Evolutionary conservation across 2,888 invertebrate species (phyloP), one percentile per base, ranked within the genome.

Genomic region (Masnerella sp.): DNA sequence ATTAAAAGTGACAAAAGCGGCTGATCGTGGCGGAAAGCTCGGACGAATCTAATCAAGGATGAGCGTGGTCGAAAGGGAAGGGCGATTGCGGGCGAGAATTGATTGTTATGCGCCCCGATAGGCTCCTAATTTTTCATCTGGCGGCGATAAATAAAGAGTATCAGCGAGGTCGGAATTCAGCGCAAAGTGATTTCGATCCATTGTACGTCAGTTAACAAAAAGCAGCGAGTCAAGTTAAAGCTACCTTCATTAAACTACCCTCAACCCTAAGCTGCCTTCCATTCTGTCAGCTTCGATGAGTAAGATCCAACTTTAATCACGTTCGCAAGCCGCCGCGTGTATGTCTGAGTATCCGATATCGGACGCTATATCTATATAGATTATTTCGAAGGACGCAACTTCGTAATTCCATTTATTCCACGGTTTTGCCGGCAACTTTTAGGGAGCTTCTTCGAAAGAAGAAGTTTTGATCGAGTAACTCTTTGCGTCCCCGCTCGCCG

Each of bases 321-420:
- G 54, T 73, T 67, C 62, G 47, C 42, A 42, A 54, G 3, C 42
- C 18, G 17, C 43, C 49, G 28, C 34, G 20, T 43, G 52, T 59
- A 42, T n/a, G 47, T 47, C 42, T 61, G 40, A 38, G 40, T 61
- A 45, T 30, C 36, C 38, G 22, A 43, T 68, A 42, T 59, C 36
- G 36, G 12, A 12, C 8, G 14, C 25, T 36, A 36, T 36, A 36
- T 32, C 14, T 49, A 32, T 52, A 38, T 28, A 38, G 32, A 18
- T 32, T 49, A 18, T 49, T 17, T 49, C 25, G 30, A 47, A 47
- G 34, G 34, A 54, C 65, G 65, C 54, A 74, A 74, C 70, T 74
- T 74, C 32, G 61, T 74, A 61, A 74, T 74, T 74, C 65, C 65
- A 74, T 74, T 70, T 70, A 74, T 70, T 74, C 61, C 54, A 65